phyloP scores from a whole-genome alignment of 30 jellyfish, hydroid and myxozoan genomes.

The Aurelia sp. region DNA sequence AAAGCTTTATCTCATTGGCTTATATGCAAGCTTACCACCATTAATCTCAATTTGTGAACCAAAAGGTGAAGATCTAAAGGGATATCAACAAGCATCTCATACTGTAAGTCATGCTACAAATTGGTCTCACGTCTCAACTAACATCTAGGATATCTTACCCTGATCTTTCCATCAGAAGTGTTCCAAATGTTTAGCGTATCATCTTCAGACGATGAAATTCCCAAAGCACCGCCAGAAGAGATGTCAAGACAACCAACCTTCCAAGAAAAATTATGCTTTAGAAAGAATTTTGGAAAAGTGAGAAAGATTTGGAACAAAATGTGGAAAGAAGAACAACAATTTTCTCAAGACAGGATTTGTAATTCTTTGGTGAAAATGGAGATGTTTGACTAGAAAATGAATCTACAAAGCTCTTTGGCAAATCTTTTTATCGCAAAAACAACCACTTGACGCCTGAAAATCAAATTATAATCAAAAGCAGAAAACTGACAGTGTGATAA shows the following conservation, averaged over 20 bases:
- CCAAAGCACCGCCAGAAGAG: conserved; percentile 88
- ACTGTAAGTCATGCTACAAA: too few relatives aligned
- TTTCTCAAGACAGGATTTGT: too few relatives aligned
- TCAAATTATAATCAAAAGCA: not conserved
- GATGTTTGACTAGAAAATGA: not conserved
- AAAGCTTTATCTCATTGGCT: too few relatives aligned
- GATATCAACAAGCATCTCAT: too few relatives aligned
- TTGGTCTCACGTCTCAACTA: too few relatives aligned
- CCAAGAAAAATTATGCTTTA: not conserved
- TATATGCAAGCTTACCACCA: too few relatives aligned
- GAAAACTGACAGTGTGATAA: not conserved
- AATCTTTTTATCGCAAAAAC: not conserved
- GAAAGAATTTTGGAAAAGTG: not conserved
- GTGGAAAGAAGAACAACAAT: too few relatives aligned
- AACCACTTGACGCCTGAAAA: not conserved
- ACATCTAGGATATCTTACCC: conserved; percentile 18
- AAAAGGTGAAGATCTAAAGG: too few relatives aligned
- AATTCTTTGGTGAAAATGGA: not conserved
- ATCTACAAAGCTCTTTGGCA: not conserved
- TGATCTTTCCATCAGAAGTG: conserved; percentile 72
- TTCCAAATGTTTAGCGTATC: conserved; percentile 72
- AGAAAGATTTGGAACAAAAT: not conserved
- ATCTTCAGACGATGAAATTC: conserved; percentile 77
- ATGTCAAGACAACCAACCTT: conserved; percentile 72
- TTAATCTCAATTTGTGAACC: too few relatives aligned